Conservation (phyloP, 1,140 invertebrate species). For the Argopecten irradians region DNA sequence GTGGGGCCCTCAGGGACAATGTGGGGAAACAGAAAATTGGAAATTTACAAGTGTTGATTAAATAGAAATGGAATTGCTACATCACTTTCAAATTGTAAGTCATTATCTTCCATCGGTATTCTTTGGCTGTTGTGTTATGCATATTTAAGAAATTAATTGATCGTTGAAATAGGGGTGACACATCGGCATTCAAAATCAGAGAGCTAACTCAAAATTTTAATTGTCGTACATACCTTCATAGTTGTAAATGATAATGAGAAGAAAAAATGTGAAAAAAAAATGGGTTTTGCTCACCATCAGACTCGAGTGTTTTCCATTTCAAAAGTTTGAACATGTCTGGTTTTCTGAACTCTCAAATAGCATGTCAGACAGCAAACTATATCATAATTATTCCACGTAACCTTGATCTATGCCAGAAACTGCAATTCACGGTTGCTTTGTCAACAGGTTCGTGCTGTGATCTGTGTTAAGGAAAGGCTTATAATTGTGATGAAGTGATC, state of each 20-base stretch:
- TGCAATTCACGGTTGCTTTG: not conserved
- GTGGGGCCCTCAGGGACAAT: not conserved
- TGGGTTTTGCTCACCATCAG: too few species aligned
- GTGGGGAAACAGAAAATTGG: not conserved
- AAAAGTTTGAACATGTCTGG: not conserved
- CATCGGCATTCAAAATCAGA: not conserved
- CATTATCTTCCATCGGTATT: not conserved
- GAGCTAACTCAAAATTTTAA: not conserved
- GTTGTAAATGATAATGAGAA: not conserved
- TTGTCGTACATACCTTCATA: not conserved
- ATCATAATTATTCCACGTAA: not conserved
- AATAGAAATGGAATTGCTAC: not conserved
- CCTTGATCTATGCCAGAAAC: not conserved
- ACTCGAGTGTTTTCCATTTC: too few species aligned
- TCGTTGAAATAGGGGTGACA: not conserved
- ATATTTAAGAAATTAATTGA: not conserved
- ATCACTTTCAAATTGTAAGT: not conserved
- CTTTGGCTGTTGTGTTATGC: not conserved
- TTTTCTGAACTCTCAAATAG: not conserved
- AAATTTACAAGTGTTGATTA: not conserved
- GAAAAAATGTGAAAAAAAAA: too few species aligned
- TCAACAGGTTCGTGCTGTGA: not conserved
- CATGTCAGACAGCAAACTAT: not conserved
- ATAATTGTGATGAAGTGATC: not conserved
- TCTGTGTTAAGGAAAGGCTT: not conserved